Evolutionary conservation across 2,113 vertebrate genomes (phyloP).

Genomic region (Climacteris rufus): DNA sequence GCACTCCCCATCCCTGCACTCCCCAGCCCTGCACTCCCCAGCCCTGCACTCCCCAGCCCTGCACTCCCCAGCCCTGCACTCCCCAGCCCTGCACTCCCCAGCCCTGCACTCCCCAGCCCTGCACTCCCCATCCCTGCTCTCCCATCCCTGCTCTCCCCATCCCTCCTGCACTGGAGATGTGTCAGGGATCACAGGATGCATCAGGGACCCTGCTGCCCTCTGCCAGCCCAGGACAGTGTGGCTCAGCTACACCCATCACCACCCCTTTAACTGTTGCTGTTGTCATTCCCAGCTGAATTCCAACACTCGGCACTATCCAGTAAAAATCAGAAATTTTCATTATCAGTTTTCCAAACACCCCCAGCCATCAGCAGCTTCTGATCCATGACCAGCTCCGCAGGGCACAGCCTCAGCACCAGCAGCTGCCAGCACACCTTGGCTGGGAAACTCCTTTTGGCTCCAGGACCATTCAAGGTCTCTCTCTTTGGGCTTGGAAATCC

Average conservation of each 20-base stretch:
- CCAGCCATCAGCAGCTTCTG: fast-evolving
- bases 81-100: too few relatives aligned
- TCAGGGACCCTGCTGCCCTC: not conserved
- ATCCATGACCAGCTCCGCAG: not conserved
- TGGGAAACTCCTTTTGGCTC: not conserved
- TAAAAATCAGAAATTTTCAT: not conserved
- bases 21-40: too few relatives aligned
- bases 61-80: too few relatives aligned
- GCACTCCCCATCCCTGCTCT: not conserved
- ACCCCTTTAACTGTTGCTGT: not conserved
- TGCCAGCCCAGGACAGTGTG: fast-evolving
- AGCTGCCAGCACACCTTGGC: fast-evolving
- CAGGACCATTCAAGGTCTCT: fast-evolving
- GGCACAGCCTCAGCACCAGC: fast-evolving
- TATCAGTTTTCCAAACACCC: not conserved
- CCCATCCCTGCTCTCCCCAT: not conserved
- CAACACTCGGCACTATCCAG: fast-evolving
- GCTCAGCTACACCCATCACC: not conserved
- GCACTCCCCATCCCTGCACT: too few relatives aligned
- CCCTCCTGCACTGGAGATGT: not conserved
- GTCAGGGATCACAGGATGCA: fast-evolving
- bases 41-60: too few relatives aligned
- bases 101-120: not conserved
- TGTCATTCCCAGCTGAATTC: not conserved
- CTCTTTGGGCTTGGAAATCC: not conserved